These are phyloP conservation scores for Tiaroga cobitis DNA, from an alignment of 2,797 vertebrate species.

Conservation along the genomic window DNA sequence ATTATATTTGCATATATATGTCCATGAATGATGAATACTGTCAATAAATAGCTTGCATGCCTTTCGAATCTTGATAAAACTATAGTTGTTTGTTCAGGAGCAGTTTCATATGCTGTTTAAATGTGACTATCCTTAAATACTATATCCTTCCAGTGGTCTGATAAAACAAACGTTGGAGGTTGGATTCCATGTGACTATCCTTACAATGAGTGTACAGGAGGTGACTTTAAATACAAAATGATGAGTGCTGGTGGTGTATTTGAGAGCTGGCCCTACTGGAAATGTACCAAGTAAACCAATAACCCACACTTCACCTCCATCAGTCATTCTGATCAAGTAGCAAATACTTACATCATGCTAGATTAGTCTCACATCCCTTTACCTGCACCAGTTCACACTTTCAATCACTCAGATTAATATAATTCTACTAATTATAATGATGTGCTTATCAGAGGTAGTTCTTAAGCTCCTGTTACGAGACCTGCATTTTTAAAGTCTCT, in stretches of 20 bases:
- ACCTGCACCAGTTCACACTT: constrained; percentile 46
- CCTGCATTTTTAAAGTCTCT: constrained; percentile 17
- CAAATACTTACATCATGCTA: constrained; percentile 25
- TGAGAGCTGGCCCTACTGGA: neutral
- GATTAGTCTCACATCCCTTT: constrained; percentile 55
- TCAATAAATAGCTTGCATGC: constrained; percentile 20
- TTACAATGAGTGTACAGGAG: neutral
- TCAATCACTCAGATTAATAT: constrained; percentile 50
- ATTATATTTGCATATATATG: neutral
- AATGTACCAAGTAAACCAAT: constrained; percentile 13
- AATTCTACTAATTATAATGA: constrained; percentile 35
- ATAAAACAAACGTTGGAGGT: neutral
- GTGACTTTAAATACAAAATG: neutral
- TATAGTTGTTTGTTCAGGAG: neutral
- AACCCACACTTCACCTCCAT: constrained; percentile 19
- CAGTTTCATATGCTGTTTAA: neutral
- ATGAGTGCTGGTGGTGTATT: neutral
- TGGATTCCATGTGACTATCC: neutral
- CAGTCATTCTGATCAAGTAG: constrained; percentile 40
- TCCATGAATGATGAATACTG: neutral
- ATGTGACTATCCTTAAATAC: neutral
- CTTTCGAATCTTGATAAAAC: constrained; percentile 8
- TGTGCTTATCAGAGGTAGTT: constrained; percentile 52
- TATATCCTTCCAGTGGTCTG: neutral
- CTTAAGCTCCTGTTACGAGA: constrained; percentile 9